Percentiles rank a stretch among this genome's conserved stretches.
Conservation (phyloP, 2,797 vertebrate species). For the Jordanella pulchra region DNA sequence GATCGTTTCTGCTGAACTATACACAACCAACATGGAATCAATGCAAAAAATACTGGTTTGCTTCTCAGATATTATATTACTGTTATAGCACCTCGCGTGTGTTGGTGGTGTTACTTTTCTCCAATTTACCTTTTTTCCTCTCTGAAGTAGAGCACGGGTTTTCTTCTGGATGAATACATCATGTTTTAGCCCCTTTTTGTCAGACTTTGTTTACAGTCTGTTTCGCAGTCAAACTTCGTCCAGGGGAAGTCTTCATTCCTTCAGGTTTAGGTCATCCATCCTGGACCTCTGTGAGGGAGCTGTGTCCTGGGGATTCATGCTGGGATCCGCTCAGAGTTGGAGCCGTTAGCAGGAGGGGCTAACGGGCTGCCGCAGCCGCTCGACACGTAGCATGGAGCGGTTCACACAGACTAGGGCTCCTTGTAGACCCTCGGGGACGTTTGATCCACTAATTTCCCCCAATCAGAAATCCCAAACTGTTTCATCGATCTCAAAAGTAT, state of each 20-base stretch:
- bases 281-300: neutral
- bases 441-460: neutral
- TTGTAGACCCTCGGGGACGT: neutral
- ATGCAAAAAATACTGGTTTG: too few relatives aligned
- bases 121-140: constrained; percentile 34
- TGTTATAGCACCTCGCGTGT: too few relatives aligned
- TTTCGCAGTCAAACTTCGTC: neutral
- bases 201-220: neutral
- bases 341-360: constrained; percentile 6
- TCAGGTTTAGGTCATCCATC: neutral
- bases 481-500: neutral
- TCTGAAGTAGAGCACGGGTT: constrained; percentile 34
- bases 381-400: constrained; percentile 64
- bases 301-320: neutral
- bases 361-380: constrained; percentile 6
- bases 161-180: constrained; percentile 43
- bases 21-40: too few relatives aligned
- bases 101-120: neutral
- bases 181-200: constrained; percentile 11
- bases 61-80: too few relatives aligned
- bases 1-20: too few relatives aligned
- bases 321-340: neutral
- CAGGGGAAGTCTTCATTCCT: constrained; percentile 6
- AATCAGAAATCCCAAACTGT: neutral
- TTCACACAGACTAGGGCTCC: neutral